Evolutionary conservation across 1,140 invertebrate genomes (phyloP).

Genomic region (Brachionus angularis): DNA sequence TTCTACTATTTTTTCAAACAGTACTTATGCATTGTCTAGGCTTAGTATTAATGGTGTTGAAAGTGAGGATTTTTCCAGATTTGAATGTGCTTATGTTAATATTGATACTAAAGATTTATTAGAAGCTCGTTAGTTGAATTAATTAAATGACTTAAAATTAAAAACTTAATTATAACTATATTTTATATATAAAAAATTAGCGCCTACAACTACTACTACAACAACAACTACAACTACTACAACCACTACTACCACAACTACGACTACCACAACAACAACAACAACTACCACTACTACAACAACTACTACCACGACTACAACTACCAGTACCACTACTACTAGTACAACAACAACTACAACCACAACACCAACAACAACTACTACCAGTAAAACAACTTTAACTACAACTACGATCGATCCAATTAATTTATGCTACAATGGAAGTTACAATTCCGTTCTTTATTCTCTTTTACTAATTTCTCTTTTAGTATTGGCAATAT

Average conservation of each 20-base stretch:
- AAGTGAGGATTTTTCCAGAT: constrained; percentile 14
- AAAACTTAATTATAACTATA: neutral
- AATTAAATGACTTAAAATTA: neutral
- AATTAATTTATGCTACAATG: constrained; percentile 16
- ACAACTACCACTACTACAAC: neutral
- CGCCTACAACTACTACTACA: constrained; percentile 12
- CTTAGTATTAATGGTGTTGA: neutral
- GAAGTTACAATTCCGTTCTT: constrained; percentile 29
- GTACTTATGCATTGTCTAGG: constrained; percentile 18
- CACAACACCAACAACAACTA: neutral
- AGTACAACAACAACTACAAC: no score
- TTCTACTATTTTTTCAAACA: neutral
- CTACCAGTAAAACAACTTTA: neutral
- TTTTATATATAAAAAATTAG: no score
- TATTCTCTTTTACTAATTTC: constrained; percentile 16
- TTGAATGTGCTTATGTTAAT: constrained; percentile 7
- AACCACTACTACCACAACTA: neutral
- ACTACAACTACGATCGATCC: constrained; percentile 12
- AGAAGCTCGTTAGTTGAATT: neutral
- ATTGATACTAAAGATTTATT: neutral
- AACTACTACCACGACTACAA: no score
- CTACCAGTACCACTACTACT: no score
- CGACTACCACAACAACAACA: constrained; percentile 4
- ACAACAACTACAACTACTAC: constrained; percentile 2
- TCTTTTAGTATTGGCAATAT: neutral